These are phyloP conservation scores for Serrognathus titanus DNA, from an alignment of 2,888 invertebrate species.

Conservation along the genomic window DNA sequence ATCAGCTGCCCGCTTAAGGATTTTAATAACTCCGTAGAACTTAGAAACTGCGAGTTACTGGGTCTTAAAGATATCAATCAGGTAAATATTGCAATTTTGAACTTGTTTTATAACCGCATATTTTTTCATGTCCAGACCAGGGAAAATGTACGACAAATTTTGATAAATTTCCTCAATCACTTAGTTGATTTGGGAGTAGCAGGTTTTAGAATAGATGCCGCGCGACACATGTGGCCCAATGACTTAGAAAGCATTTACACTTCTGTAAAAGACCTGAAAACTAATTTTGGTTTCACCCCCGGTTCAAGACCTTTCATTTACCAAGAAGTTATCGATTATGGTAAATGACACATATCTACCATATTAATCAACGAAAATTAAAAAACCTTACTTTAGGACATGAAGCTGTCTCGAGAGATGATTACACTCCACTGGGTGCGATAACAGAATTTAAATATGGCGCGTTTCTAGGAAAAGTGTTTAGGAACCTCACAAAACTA, in stretches of 20 bases:
- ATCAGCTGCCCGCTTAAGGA: constrained; percentile 60
- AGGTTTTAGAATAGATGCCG: constrained; percentile 77
- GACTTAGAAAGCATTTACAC: constrained; percentile 68
- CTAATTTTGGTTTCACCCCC: constrained; percentile 59
- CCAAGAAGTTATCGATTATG: constrained; percentile 73
- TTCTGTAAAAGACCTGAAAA: constrained; percentile 60
- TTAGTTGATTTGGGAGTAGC: constrained; percentile 73
- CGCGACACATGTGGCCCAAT: constrained; percentile 75
- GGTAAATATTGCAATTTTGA: constrained; percentile 26
- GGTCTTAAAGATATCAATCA: constrained; percentile 78
- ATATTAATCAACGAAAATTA: constrained; percentile 17
- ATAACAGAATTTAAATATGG: constrained; percentile 75
- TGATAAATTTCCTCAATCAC: constrained; percentile 63
- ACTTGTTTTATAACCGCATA: not conserved
- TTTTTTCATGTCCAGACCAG: constrained; percentile 28
- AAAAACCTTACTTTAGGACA: constrained; percentile 7
- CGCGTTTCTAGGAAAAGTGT: constrained; percentile 55
- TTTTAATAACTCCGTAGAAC: constrained; percentile 61
- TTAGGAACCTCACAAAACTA: constrained; percentile 60
- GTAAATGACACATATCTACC: constrained; percentile 12
- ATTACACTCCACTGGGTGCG: constrained; percentile 50
- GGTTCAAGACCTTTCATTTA: constrained; percentile 66
- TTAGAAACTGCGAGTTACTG: constrained; percentile 51
- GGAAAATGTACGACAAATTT: constrained; percentile 62
- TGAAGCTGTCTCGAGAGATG: constrained; percentile 46